Base-by-base conservation (phyloP, 1,140 invertebrate genomes). In the Chlorops oryzae region DNA sequence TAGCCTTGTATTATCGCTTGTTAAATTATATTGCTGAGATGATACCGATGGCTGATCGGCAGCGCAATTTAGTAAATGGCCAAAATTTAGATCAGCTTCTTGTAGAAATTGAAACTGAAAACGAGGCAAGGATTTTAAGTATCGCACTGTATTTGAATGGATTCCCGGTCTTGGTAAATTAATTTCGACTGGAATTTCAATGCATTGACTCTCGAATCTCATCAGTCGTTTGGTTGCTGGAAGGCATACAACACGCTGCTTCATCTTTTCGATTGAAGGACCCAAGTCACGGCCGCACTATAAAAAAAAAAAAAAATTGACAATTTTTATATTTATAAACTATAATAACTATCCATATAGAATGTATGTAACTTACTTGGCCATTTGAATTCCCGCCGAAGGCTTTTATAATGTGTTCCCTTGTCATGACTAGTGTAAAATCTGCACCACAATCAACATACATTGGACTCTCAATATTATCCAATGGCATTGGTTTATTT, bases 301-400 rank as follows among this genome's bases (percentile, higher is more conserved):
- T 27, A 27, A 46, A 27, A 37, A 1, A 18, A 28, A 42, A 35
- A 52, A 25, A n/a, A 46, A 6, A n/a, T 47, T 28, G 35, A 22
- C 3, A 38, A 41, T 21, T 50, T 50, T 24, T 12, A 22, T 42
- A 32, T 12, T 18, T 3, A 2, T 39, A 25, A 32, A 20, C 20
- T 34, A 39, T 5, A 44, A 17, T 28, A 5, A 23, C 12, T 9
- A 37, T 44, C 18, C 3, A 44, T 18, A 24, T 18, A 23, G 3
- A 42, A 53, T 12, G 15, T 15, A 25, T 40, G 23, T 20, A 23
- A 32, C 24, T 45, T 57, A 75, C 73, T 75, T 83, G 81, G 7
- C 76, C 78, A 61, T 72, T 70, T 17, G 78, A 76, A 69, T 84
- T 84, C 47, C 78, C 80, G 3, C 82, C 82, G 75, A 81, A 85